Evolutionary conservation across 2,888 invertebrate species (phyloP).

Genomic region (Lapara coniferarum): DNA sequence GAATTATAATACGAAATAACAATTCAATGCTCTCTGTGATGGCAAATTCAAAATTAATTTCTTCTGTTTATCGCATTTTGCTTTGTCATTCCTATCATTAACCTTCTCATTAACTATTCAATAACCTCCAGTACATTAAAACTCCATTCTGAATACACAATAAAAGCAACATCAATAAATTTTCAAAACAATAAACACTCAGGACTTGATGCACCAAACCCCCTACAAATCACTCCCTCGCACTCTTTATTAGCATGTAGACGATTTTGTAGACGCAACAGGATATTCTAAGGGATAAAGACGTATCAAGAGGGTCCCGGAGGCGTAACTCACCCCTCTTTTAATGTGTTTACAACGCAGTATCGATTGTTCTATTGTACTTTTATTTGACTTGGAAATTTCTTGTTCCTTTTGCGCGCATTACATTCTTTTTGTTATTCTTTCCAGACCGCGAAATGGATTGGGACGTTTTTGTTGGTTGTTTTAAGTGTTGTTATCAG

Average conservation of each 20-base stretch:
- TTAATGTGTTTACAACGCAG: conserved; percentile 83
- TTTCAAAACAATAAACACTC: conserved; percentile 27
- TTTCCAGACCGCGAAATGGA: conserved; percentile 31
- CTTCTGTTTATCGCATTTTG: background rate
- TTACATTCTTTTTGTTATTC: conserved; percentile 49
- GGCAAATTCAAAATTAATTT: too few relatives aligned
- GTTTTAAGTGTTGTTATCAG: conserved; percentile 21
- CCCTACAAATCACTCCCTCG: conserved; percentile 72
- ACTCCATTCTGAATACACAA: background rate
- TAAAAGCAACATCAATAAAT: conserved; percentile 23
- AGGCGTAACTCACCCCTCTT: conserved; percentile 58
- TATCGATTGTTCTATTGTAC: conserved; percentile 81
- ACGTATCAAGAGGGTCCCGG: conserved; percentile 63
- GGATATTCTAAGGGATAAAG: conserved; percentile 77
- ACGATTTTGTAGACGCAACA: conserved; percentile 73
- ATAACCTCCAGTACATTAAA: conserved; percentile 7
- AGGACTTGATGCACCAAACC: conserved; percentile 30
- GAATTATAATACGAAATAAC: too few relatives aligned
- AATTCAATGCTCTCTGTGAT: background rate
- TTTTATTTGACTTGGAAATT: conserved; percentile 82
- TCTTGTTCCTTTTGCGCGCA: conserved; percentile 60
- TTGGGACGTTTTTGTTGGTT: conserved; percentile 15
- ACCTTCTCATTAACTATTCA: background rate
- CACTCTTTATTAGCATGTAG: conserved; percentile 77
- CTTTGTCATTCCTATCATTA: conserved; percentile 6